Evolutionary conservation across 2,797 vertebrate species (phyloP).

Genomic region (Mormyrus proboscirostris): DNA sequence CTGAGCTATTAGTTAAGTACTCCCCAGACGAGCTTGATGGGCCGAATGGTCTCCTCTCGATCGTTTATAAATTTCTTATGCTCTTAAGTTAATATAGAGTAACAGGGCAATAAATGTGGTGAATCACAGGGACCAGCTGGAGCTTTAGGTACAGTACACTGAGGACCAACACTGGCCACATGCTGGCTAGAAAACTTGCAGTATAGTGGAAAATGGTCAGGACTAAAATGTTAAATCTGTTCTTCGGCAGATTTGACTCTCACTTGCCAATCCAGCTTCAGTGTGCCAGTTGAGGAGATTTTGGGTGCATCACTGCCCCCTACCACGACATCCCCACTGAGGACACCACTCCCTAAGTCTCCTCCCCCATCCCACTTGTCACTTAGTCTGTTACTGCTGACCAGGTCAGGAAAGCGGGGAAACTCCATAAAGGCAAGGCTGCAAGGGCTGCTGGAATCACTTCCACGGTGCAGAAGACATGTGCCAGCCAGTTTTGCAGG

Average conservation of each 20-base stretch:
- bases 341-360: neutral
- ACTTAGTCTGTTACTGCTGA: neutral
- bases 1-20: neutral
- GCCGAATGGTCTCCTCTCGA: neutral
- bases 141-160: neutral
- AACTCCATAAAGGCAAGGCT: neutral
- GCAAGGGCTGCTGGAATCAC: neutral
- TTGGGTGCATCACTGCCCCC: neutral
- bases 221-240: neutral
- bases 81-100: neutral
- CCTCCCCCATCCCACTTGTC: neutral
- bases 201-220: neutral
- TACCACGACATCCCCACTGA: neutral
- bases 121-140: neutral
- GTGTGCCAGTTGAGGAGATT: neutral
- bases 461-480: neutral
- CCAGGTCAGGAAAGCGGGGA: neutral
- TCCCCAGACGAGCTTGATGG: neutral
- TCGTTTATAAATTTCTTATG: neutral
- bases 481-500: neutral
- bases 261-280: neutral
- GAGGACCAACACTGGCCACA: neutral
- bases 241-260: neutral
- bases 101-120: slow-evolving; percentile 1
- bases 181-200: neutral